Percentiles rank a stretch among this genome's conserved stretches.
Evolutionary conservation across 2,797 vertebrate genomes (phyloP).

Genomic region (Arnoldichthys spilopterus): DNA sequence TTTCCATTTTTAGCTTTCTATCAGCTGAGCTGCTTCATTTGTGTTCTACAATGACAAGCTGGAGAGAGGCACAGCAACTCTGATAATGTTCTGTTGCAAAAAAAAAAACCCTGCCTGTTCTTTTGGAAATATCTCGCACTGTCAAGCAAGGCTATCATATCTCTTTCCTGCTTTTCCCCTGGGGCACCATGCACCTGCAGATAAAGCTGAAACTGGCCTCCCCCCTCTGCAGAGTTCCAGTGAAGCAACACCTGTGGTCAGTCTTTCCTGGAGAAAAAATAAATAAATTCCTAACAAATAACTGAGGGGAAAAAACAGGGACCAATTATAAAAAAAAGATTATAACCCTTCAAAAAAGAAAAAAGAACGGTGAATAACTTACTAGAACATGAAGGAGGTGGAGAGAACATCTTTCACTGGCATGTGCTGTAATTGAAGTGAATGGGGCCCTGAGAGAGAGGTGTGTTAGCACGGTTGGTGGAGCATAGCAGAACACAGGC

Average conservation of each 20-base stretch:
- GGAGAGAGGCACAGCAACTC: slow-evolving; percentile 33
- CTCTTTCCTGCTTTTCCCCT: slow-evolving; percentile 16
- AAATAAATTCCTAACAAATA: slow-evolving; percentile 57
- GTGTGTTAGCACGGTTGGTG: slow-evolving; percentile 34
- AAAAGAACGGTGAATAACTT: not conserved
- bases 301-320: slow-evolving; percentile 44
- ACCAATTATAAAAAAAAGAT: slow-evolving; percentile 24
- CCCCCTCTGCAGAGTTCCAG: slow-evolving; percentile 37
- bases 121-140: slow-evolving; percentile 29
- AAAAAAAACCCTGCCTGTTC: slow-evolving; percentile 29
- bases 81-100: slow-evolving; percentile 48
- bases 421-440: slow-evolving; percentile 60
- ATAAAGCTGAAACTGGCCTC: slow-evolving; percentile 64
- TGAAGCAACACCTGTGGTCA: slow-evolving; percentile 27
- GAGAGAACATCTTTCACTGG: slow-evolving; percentile 38
- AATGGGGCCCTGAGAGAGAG: slow-evolving; percentile 55
- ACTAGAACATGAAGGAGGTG: not conserved
- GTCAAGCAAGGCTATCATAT: slow-evolving; percentile 41
- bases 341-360: not conserved
- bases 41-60: slow-evolving; percentile 32
- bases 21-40: slow-evolving; percentile 39
- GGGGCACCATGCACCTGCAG: slow-evolving; percentile 22
- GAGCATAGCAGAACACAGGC: slow-evolving; percentile 30
- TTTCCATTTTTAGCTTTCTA: slow-evolving; percentile 45
- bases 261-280: slow-evolving; percentile 20